Conservation (phyloP, 2,797 vertebrate species). For the Apogon talboti region DNA sequence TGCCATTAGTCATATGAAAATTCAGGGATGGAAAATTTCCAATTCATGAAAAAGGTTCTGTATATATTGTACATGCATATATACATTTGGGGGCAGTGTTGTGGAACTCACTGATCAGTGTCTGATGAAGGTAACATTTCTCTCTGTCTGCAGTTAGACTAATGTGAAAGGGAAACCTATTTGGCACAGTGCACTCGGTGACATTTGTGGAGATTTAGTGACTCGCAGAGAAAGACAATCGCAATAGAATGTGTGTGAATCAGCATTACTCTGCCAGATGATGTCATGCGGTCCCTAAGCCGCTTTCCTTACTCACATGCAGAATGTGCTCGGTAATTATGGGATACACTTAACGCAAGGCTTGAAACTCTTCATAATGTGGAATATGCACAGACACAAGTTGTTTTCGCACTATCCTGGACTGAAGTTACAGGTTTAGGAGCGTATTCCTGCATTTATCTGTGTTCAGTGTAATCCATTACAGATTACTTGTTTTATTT, state of each 20-base stretch:
- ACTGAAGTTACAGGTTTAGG: constrained; percentile 5
- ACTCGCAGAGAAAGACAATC: constrained; percentile 74
- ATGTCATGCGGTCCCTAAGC: constrained; percentile 74
- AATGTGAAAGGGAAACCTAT: constrained; percentile 71
- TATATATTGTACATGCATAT: constrained; percentile 52
- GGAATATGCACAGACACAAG: neutral
- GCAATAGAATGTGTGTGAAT: constrained; percentile 82
- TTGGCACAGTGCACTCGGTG: constrained; percentile 63
- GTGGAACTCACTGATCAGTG: constrained; percentile 75
- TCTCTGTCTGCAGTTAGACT: constrained; percentile 71
- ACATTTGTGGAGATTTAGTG: constrained; percentile 78
- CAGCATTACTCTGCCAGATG: constrained; percentile 80
- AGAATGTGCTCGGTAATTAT: constrained; percentile 49
- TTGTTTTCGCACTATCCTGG: neutral
- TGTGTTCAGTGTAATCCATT: too few species aligned
- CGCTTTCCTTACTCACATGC: constrained; percentile 22
- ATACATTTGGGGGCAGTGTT: constrained; percentile 59
- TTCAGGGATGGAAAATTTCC: constrained; percentile 69
- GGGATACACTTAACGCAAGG: constrained; percentile 40
- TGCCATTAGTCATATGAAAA: constrained; percentile 75
- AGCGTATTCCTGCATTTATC: constrained; percentile 30
- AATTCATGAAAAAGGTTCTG: constrained; percentile 68
- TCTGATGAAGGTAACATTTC: constrained; percentile 74
- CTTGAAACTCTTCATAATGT: constrained; percentile 38
- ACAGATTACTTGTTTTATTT: too few species aligned